Evolutionary conservation across 2,888 invertebrate species (phyloP).

Genomic region (Agrotis ipsilon): DNA sequence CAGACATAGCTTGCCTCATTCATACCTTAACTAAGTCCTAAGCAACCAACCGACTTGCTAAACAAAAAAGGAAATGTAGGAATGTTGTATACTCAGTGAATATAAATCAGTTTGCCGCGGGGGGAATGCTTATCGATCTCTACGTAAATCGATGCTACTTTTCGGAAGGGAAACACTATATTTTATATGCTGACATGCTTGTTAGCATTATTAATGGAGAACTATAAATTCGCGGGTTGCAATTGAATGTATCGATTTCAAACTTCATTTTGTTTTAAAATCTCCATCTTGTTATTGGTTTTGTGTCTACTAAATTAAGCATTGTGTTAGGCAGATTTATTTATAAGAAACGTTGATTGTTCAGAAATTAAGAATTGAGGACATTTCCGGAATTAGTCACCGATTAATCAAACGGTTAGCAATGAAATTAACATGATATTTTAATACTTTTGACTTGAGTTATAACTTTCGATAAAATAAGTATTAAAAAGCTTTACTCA

Average conservation of each 20-base stretch:
- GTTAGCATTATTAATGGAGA: slow-evolving; percentile 33
- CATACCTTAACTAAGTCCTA: slow-evolving; percentile 3
- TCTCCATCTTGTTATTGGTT: neutral
- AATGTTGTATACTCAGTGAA: slow-evolving; percentile 53
- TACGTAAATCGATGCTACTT: slow-evolving; percentile 50
- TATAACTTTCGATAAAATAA: no score
- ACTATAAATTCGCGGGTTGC: slow-evolving; percentile 25
- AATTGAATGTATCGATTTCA: slow-evolving; percentile 28
- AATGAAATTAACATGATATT: neutral
- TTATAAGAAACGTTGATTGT: neutral
- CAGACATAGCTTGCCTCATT: neutral
- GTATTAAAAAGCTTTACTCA: no score
- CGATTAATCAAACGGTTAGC: neutral
- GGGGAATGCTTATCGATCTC: slow-evolving; percentile 45
- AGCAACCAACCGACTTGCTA: slow-evolving; percentile 31
- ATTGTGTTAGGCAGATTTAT: neutral
- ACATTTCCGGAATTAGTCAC: neutral
- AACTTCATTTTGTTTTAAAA: neutral
- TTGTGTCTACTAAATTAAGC: neutral
- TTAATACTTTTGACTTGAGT: neutral
- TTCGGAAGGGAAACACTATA: slow-evolving; percentile 39
- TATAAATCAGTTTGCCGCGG: slow-evolving; percentile 62
- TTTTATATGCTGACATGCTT: slow-evolving; percentile 41
- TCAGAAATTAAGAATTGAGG: neutral
- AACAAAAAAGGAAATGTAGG: slow-evolving; percentile 56